Evolutionary conservation across 2,888 invertebrate genomes (phyloP).

Genomic region (Teleogryllus oceanicus): DNA sequence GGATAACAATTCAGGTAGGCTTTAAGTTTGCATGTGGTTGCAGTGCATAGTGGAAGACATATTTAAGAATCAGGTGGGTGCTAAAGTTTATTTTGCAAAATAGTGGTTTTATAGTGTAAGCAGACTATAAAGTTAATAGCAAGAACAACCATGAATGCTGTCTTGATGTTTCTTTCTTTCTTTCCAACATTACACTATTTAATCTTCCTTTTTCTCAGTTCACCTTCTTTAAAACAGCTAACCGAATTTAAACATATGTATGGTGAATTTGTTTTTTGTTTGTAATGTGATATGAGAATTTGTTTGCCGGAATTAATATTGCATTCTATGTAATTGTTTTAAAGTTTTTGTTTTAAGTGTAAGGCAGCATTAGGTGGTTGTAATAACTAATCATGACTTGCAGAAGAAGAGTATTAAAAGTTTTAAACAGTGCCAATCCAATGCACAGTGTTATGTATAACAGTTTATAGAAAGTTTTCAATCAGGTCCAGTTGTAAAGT

Average conservation of each 20-base stretch:
- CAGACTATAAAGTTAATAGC: not conserved
- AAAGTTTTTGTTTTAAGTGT: not conserved
- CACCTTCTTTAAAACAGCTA: too few relatives aligned
- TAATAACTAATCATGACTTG: not conserved
- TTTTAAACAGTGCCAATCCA: constrained; percentile 2
- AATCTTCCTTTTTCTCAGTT: too few relatives aligned
- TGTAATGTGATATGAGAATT: too few relatives aligned
- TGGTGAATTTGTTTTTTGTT: too few relatives aligned
- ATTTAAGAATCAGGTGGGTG: not conserved
- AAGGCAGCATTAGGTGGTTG: not conserved
- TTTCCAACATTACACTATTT: too few relatives aligned
- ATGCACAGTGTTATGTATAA: constrained; percentile 3
- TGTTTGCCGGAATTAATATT: too few relatives aligned
- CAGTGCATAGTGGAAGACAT: not conserved
- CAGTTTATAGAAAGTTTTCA: not conserved
- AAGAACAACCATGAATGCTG: too few relatives aligned
- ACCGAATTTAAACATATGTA: too few relatives aligned
- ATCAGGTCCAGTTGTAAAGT: not conserved
- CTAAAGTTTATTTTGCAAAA: constrained; percentile 2
- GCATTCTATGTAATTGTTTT: too few relatives aligned
- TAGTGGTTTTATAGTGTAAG: constrained; percentile 1
- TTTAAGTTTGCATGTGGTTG: not conserved
- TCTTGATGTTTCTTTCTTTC: too few relatives aligned
- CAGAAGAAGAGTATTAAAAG: not conserved
- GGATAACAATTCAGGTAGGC: not conserved